phyloP scores from a whole-genome alignment of 2,888 invertebrate species.

The Piscicola geometra region DNA sequence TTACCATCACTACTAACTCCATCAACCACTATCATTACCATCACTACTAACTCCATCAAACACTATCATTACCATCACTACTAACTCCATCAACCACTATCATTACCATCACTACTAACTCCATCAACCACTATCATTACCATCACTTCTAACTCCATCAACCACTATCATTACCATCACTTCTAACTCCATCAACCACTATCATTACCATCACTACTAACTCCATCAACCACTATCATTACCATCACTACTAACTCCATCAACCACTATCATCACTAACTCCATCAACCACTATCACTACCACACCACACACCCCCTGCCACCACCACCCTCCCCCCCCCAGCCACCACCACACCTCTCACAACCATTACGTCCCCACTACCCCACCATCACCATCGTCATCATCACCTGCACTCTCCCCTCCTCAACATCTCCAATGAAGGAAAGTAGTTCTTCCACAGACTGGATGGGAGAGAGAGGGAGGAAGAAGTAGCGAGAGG shows the following conservation, averaged over 20 bases:
- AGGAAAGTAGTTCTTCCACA: constrained; percentile 24
- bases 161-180: too few relatives aligned
- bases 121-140: too few relatives aligned
- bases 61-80: neutral
- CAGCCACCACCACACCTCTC: neutral
- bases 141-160: too few relatives aligned
- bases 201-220: too few relatives aligned
- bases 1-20: neutral
- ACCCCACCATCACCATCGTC: neutral
- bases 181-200: too few relatives aligned
- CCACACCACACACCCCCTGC: neutral
- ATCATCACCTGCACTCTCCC: constrained; percentile 40
- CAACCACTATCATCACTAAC: neutral
- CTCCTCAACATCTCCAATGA: constrained; percentile 36
- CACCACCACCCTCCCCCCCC: neutral
- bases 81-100: constrained; percentile 39
- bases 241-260: neutral
- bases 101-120: too few relatives aligned
- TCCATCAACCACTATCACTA: neutral
- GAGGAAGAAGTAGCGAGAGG: constrained; percentile 84
- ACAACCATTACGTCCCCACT: neutral
- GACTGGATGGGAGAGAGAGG: constrained; percentile 61
- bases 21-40: neutral
- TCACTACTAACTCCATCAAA: too few relatives aligned
- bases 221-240: too few relatives aligned